Base-by-base conservation (phyloP, 2,888 invertebrate species). In the Amblyjoppa fuscipennis region DNA sequence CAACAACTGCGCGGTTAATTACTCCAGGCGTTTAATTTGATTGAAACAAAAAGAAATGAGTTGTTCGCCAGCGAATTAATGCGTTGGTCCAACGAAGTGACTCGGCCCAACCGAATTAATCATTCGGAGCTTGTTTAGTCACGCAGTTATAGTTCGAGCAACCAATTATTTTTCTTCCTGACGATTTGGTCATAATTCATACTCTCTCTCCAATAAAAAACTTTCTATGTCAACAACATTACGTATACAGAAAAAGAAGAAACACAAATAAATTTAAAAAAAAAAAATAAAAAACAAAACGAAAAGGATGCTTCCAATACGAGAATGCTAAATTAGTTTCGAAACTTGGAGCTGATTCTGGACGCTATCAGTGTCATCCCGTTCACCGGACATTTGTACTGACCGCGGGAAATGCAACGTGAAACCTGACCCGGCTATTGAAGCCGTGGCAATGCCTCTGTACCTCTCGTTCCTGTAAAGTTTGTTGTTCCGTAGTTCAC, bases 401-500 rank as follows among this genome's bases (percentile, higher is more conserved):
- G 77, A 77, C 77, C 77, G 66, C 77, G 25, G 45, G 77, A 77
- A 68, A 68, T 68, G 25, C 77, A 41, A 41, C 68, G 56, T 25
- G 68, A 76, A 76, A 34, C 38, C 51, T 34, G 51, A 51, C 38
- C 11, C 31, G 34, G 49, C 31, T 51, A 76, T 76, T 56, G 51
- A 68, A 66, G 68, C 38, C 75, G 28, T 28, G 6, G 34, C 68
- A 28, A 16, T 68, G 53, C 53, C 11, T 38, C 38, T 41, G 25
- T 28, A 34, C 41, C 25, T 11, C 25, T 31, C 61, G n/a, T 64
- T 31, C 20, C 53, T 11, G 68, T 68, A n/a, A 68, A 77, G 53
- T 77, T 77, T 77, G 77, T 77, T 68, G 77, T 77, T 77, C 38
- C 41, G 53, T 41, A 56, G 68, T 68, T 68, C 49, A 68, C 68